phyloP scores from a whole-genome alignment of 2,113 vertebrate species.

The Amphiprion ocellaris region DNA sequence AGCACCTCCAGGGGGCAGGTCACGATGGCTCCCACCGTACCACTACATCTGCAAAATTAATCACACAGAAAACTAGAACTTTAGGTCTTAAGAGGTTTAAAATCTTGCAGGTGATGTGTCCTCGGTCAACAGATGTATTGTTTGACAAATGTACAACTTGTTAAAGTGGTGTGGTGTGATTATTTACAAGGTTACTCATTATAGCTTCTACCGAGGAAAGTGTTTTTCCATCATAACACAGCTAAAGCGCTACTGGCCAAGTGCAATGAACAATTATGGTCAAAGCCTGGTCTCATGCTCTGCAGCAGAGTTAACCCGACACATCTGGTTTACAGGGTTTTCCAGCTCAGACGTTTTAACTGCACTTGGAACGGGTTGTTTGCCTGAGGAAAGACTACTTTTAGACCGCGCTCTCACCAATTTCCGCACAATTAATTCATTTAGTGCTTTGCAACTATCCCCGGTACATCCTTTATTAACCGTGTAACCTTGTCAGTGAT shows the following conservation, averaged over 20 bases:
- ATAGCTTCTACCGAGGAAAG: not conserved
- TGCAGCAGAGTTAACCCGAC: slow-evolving; percentile 8
- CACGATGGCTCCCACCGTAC: slow-evolving; percentile 95
- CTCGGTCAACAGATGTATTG: not conserved
- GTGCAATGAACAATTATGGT: slow-evolving; percentile 34
- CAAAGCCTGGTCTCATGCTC: slow-evolving; percentile 9
- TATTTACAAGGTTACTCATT: not conserved
- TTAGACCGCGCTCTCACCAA: not conserved
- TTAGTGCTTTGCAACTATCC: not conserved
- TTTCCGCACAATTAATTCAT: not conserved
- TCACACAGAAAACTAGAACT: slow-evolving; percentile 5
- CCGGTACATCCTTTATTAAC: not conserved
- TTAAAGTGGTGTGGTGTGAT: too few species aligned
- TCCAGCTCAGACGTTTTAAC: not conserved
- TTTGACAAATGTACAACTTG: not conserved
- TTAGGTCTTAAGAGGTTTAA: not conserved
- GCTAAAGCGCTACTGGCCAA: slow-evolving; percentile 1
- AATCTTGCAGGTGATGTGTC: not conserved
- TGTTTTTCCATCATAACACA: not conserved
- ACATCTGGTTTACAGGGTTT: slow-evolving; percentile 14
- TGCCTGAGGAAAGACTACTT: not conserved
- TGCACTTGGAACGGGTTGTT: not conserved
- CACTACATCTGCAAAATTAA: slow-evolving; percentile 89
- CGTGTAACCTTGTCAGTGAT: slow-evolving; percentile 1
- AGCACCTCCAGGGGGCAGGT: slow-evolving; percentile 96